Conservation (phyloP, 2,797 vertebrate genomes). For the Silurus aristotelis region DNA sequence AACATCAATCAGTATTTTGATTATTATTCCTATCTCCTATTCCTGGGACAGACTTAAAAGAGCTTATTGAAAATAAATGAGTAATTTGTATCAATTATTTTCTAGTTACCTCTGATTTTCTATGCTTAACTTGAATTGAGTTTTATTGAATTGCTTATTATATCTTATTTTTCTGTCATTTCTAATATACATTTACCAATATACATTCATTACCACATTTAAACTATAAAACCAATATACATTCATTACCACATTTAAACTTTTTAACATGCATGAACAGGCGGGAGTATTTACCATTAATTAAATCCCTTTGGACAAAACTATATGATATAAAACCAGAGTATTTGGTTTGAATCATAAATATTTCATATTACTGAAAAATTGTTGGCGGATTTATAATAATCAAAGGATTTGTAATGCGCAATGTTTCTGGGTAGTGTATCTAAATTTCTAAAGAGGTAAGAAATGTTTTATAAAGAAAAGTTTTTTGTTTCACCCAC, state of each 20-base stretch:
- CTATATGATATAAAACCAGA: no score
- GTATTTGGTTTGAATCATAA: neutral
- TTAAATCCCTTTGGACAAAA: neutral
- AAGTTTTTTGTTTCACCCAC: neutral
- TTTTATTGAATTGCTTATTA: no score
- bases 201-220: no score
- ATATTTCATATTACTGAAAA: neutral
- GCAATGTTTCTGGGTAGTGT: neutral
- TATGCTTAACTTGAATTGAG: no score
- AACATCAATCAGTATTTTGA: neutral
- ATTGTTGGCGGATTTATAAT: neutral
- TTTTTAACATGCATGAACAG: neutral
- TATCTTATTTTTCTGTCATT: neutral
- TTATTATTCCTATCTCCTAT: neutral
- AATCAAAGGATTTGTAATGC: neutral
- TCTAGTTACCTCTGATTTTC: no score
- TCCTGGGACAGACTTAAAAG: neutral
- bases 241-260: no score
- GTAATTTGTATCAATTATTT: no score
- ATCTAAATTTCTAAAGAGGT: neutral
- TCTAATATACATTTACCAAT: neutral
- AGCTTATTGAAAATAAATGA: neutral
- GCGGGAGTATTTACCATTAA: neutral
- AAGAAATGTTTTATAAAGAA: neutral
- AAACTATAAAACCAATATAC: no score